Evolutionary conservation across 2,888 invertebrate genomes (phyloP).

Genomic region (Melinaea marsaeus): DNA sequence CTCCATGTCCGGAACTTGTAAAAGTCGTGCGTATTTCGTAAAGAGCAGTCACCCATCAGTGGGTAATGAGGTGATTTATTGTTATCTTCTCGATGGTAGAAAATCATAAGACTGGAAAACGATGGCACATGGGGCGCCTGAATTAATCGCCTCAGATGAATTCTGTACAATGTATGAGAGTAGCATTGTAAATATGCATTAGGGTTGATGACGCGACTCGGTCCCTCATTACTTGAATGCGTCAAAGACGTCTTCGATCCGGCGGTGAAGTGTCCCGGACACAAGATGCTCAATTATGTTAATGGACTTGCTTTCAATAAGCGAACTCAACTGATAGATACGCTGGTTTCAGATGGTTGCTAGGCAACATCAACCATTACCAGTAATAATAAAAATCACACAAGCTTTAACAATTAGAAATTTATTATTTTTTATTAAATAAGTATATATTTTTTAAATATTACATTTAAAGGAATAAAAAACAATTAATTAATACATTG

Average conservation of each 20-base stretch:
- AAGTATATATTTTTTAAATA: too few species aligned
- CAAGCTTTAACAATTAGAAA: not conserved
- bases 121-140: constrained; percentile 37
- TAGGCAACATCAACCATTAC: not conserved
- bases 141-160: constrained; percentile 52
- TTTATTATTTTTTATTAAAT: not conserved
- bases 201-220: constrained; percentile 53
- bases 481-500: too few species aligned
- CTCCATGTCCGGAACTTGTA: constrained; percentile 12
- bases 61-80: constrained; percentile 33
- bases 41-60: constrained; percentile 29
- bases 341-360: constrained; percentile 1
- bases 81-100: constrained; percentile 36
- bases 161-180: constrained; percentile 44
- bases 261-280: constrained; percentile 65
- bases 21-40: constrained; percentile 23
- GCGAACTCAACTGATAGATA: constrained; percentile 25
- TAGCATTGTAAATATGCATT: constrained; percentile 63
- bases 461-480: too few species aligned
- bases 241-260: constrained; percentile 66
- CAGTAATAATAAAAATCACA: not conserved
- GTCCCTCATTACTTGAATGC: constrained; percentile 65
- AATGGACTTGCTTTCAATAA: constrained; percentile 67
- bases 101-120: constrained; percentile 45
- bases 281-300: constrained; percentile 72